Evolutionary conservation across 2,113 vertebrate genomes (phyloP).

Genomic region (Onychostoma macrolepis): DNA sequence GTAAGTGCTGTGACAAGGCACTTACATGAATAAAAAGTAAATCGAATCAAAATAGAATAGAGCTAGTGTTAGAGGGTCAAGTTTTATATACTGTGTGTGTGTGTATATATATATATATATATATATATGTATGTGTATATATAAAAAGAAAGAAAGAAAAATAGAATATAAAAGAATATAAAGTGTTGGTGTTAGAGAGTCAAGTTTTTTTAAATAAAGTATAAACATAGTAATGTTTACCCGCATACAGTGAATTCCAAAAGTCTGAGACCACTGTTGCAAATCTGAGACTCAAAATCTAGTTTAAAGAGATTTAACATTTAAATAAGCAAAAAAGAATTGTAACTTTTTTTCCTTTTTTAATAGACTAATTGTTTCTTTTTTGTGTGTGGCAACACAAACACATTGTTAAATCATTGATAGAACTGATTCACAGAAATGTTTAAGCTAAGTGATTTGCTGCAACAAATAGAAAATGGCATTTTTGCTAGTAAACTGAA

Average conservation of each 20-base stretch:
- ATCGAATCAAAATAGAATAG: too few relatives aligned
- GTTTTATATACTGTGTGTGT: too few relatives aligned
- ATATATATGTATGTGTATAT: too few relatives aligned
- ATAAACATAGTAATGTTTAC: too few relatives aligned
- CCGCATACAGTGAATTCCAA: not conserved
- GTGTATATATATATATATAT: too few relatives aligned
- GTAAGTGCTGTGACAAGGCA: too few relatives aligned
- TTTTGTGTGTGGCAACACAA: not conserved
- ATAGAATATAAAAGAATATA: too few relatives aligned
- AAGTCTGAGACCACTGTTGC: not conserved
- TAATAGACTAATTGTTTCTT: not conserved
- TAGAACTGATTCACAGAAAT: not conserved
- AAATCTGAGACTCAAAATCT: not conserved
- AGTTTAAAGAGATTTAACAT: not conserved
- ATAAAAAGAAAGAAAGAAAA: too few relatives aligned
- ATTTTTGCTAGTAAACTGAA: not conserved
- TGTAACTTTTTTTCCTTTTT: not conserved
- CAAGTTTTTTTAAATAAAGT: not conserved
- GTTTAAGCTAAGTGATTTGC: not conserved
- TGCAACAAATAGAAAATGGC: not conserved
- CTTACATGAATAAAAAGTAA: too few relatives aligned
- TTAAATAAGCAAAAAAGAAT: not conserved
- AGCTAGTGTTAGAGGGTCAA: too few relatives aligned
- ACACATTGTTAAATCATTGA: not conserved
- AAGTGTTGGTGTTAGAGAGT: not conserved